phyloP scores from a whole-genome alignment of 2,888 invertebrate species.

The Rosalia funebris region DNA sequence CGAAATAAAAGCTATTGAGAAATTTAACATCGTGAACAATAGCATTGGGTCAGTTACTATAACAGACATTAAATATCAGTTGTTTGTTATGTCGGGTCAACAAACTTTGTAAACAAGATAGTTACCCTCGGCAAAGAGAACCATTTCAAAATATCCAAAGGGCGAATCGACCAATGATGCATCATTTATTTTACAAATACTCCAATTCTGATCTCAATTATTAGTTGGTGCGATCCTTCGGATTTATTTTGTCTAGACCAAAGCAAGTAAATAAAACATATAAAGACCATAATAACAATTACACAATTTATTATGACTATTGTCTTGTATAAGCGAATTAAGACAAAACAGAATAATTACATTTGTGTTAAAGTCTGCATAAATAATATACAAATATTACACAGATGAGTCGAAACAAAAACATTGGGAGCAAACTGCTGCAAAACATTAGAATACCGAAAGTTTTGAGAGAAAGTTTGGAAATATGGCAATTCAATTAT shows the following conservation, averaged over 20 bases:
- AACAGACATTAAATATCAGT: neutral
- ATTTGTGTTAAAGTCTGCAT: too few species aligned
- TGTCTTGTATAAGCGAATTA: neutral
- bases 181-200: neutral
- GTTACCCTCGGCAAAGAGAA: neutral
- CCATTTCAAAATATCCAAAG: neutral
- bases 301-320: neutral
- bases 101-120: neutral
- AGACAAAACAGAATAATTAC: neutral
- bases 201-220: too few species aligned
- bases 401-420: too few species aligned
- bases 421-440: too few species aligned
- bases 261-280: too few species aligned
- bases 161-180: neutral
- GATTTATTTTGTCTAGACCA: too few species aligned
- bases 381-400: too few species aligned
- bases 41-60: neutral
- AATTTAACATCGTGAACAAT: neutral
- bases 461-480: too few species aligned
- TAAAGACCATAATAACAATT: too few species aligned
- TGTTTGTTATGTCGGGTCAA: neutral
- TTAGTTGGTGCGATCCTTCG: too few species aligned
- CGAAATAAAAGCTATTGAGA: neutral
- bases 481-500: too few species aligned
- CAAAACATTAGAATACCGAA: too few species aligned